Base-by-base conservation (phyloP, 2,797 vertebrate species). In the Tokudaia tokunoshimensis region DNA sequence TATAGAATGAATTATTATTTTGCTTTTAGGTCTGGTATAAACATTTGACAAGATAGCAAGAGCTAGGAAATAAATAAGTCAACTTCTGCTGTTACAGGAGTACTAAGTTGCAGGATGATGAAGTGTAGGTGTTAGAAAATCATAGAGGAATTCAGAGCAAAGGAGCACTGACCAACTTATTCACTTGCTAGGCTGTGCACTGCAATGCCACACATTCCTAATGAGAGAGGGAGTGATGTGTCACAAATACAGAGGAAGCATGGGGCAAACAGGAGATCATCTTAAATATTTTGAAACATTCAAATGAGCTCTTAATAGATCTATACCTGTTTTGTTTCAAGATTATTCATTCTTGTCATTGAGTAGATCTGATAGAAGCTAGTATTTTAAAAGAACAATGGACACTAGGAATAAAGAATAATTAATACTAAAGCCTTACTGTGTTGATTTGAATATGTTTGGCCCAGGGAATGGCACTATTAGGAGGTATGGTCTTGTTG, bases 1-100 rank as follows among this genome's bases (percentile, higher is more conserved):
- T 37, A 76, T 37, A 85, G 26, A 94, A 78, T 55, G 90, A 34
- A n/a, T 6, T 75, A 52, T 94, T 82, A 63, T 92, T 96, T 94
- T 47, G 17, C 83, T 11, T 75, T 65, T 70, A 80, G 20, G 6
- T 84, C 19, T 44, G 31, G 17, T 95, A 14, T 44, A 44, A 55
- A 44, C 2, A 15, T 86, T 72, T 83, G 70, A 67, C 34, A 83
- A 96, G 94, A 89, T 74, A 86, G 80, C 37, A 81, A 89, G 20
- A 75, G 50, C 44, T 83, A 76, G 85, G 63, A 88, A 76, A 81
- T 47, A 90, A 79, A 89, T 10, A 78, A 91, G 14, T 20, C 72
- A 63, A 34, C 26, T 34, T 85, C 20, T 79, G 52, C 44, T 70
- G 37, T 63, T 85, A 83, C 50, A 0, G 19, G 63, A 67, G 37